Evolutionary conservation across 1,140 invertebrate genomes (phyloP), one percentile per base, ranked within the genome.

Genomic region (Thereuonema tuberculata): DNA sequence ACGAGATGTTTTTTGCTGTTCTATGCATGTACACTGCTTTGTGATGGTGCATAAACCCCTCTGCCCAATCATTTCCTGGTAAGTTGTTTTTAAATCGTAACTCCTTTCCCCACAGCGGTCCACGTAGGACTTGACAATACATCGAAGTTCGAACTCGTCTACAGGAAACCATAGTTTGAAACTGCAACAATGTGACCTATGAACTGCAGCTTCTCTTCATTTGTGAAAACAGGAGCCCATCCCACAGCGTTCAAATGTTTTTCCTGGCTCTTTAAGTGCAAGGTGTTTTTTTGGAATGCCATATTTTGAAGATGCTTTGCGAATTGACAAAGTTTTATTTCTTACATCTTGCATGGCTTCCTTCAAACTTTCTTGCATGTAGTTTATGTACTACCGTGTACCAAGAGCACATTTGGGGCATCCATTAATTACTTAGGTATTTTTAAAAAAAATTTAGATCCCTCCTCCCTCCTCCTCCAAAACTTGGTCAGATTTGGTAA

Each of bases 1-100:
- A 23, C 29, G 56, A 63, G 46, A 62, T 27, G 29, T 62, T 62
- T 28, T 58, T 2, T 25, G 24, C 12, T n/a, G 50, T 17, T 29
- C 61, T 28, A 2, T 61, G 29, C 23, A 46, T 17, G 17, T 63
- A 17, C 12, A 25, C 9, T 27, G 37, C 37, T 17, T 43, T 48
- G 2, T 49, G 59, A 20, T 25, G 54, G 5, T 23, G 46, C 23
- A 43, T 9, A 56, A 56, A 56, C 9, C 54, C 54, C 14, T 47
- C 12, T 12, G 25, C 25, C 9, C 9, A 56, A 5, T 43, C 54
- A 9, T 26, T 26, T 9, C 54, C 27, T 9, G 27, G 54, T 9
- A 56, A 12, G 26, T 56, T 56, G 27, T 56, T 23, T 56, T 56
- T 43, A n/a, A 27, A 29, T n/a, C 17, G 46, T 12, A 9, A 9